Percentiles rank a stretch among this genome's conserved stretches.
These are phyloP conservation scores for Trachelipus rathkii DNA, from an alignment of 1,140 invertebrate species.

Conservation along the genomic window DNA sequence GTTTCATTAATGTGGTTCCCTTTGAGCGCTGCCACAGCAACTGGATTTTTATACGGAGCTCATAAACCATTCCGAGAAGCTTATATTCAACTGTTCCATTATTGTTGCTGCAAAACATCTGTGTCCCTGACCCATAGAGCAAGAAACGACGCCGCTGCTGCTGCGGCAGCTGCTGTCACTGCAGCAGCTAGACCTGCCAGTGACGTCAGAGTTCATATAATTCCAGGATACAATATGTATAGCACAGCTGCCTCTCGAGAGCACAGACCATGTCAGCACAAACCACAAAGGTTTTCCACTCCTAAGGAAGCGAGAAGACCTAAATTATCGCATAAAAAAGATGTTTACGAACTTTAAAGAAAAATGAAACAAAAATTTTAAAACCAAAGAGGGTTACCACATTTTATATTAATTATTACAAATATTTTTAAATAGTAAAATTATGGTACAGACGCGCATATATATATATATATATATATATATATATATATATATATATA, in stretches of 20 bases:
- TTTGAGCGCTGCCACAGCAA: constrained; percentile 34
- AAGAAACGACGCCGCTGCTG: constrained; percentile 56
- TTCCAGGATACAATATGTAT: constrained; percentile 67
- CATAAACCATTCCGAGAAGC: constrained; percentile 57
- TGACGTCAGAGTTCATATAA: constrained; percentile 69
- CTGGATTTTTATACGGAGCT: constrained; percentile 42
- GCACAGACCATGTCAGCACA: constrained; percentile 35
- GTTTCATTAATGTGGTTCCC: constrained; percentile 32
- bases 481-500: constrained; percentile 4
- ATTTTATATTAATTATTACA: too few relatives aligned
- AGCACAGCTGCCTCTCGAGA: constrained; percentile 59
- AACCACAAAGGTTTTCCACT: constrained; percentile 12
- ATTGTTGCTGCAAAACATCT: constrained; percentile 76
- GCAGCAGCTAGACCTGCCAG: constrained; percentile 32
- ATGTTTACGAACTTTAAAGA: constrained; percentile 42
- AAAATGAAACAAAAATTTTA: neutral
- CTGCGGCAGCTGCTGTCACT: constrained; percentile 54
- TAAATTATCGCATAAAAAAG: constrained; percentile 40
- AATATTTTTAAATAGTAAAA: too few relatives aligned
- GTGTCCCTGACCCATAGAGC: constrained; percentile 61
- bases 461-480: constrained; percentile 13
- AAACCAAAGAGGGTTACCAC: too few relatives aligned
- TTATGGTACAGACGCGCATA: neutral
- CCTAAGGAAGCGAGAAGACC: constrained; percentile 35
- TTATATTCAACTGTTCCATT: constrained; percentile 72